These are phyloP conservation scores for Myiothlypis chrysogaster DNA, from an alignment of 2,797 vertebrate species.

Conservation along the genomic window DNA sequence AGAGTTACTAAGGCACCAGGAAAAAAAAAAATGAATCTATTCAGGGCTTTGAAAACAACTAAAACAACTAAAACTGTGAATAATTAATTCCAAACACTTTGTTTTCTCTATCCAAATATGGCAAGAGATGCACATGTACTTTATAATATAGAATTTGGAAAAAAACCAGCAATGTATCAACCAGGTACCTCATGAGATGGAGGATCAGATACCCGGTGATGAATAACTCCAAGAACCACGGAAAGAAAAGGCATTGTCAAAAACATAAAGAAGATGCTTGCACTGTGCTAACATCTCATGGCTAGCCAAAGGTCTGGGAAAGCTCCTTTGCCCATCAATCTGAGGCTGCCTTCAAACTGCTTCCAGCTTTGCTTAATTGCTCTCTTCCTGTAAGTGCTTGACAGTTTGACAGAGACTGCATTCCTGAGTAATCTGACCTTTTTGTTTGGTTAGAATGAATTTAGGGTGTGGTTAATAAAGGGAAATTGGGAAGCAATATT, in stretches of 20 bases:
- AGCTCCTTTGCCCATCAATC: conserved; percentile 2
- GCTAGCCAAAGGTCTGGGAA: neutral
- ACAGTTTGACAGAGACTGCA: neutral
- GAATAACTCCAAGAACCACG: neutral
- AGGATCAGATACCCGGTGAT: neutral
- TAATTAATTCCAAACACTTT: neutral
- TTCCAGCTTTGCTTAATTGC: conserved; percentile 52
- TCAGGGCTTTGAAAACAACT: neutral
- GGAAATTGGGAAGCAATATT: neutral
- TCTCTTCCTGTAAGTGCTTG: conserved; percentile 13
- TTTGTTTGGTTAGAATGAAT: neutral
- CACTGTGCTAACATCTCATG: neutral
- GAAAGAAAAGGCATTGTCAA: neutral
- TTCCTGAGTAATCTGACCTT: neutral
- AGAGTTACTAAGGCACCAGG: neutral
- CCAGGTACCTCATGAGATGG: neutral
- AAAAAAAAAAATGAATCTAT: neutral
- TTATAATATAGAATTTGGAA: neutral
- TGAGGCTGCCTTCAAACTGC: conserved; percentile 9
- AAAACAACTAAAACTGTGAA: neutral
- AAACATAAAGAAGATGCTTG: neutral
- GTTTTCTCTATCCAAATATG: neutral
- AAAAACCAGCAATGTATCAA: neutral
- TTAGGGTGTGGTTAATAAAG: neutral
- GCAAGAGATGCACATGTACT: neutral